phyloP scores from a whole-genome alignment of 2,797 vertebrate genomes.

The Tinamus major region DNA sequence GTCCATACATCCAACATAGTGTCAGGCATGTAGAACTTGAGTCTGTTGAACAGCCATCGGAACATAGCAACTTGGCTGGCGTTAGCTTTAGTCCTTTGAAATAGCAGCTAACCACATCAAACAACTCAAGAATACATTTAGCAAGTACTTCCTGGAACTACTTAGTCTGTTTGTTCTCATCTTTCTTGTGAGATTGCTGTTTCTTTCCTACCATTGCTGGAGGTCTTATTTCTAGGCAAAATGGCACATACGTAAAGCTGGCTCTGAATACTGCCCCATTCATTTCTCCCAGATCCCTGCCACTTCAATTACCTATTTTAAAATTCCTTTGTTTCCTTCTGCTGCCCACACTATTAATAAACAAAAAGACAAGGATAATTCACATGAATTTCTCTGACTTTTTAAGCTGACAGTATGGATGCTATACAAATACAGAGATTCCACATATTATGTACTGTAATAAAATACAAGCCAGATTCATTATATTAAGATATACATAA shows the following conservation, averaged over 20 bases:
- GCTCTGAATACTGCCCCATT: not conserved
- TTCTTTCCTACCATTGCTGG: not conserved
- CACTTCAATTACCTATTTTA: not conserved
- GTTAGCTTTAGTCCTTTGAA: not conserved
- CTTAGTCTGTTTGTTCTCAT: not conserved
- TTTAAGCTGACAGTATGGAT: not conserved
- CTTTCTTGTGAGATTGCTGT: not conserved
- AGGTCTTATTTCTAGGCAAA: not conserved
- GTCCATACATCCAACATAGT: not conserved
- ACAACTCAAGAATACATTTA: not conserved
- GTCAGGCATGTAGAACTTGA: not conserved
- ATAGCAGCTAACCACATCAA: not conserved
- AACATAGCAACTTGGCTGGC: not conserved
- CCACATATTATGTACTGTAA: too few relatives aligned
- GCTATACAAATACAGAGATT: not conserved
- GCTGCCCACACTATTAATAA: not conserved
- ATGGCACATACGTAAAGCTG: not conserved
- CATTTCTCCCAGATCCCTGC: not conserved
- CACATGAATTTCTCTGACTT: not conserved
- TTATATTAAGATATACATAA: not conserved
- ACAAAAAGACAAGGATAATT: not conserved
- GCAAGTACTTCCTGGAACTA: not conserved
- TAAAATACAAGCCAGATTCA: not conserved
- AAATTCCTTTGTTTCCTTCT: not conserved
- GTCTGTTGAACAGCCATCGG: not conserved